A percentile compares a stretch with the other conserved stretches of the same genome.
Conservation (phyloP, 2,797 vertebrate species). For the Microctenopoma lineatum region DNA sequence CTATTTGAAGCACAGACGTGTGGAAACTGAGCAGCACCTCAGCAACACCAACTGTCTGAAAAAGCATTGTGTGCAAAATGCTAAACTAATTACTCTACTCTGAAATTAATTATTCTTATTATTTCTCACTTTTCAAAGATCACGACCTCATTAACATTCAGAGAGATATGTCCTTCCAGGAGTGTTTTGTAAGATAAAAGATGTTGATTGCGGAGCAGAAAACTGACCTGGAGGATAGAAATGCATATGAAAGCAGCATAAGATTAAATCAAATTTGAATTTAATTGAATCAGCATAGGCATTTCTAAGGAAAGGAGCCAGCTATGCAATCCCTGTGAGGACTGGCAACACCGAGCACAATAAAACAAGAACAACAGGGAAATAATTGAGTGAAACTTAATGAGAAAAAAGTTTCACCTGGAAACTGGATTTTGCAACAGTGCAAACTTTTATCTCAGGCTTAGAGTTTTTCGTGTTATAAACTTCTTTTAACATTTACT, state of each 20-base stretch:
- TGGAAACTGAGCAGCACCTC: slow-evolving; percentile 22
- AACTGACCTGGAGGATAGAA: slow-evolving; percentile 30
- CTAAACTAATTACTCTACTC: slow-evolving; percentile 31
- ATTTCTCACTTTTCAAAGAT: slow-evolving; percentile 38
- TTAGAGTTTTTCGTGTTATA: neutral
- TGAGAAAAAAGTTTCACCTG: slow-evolving; percentile 36
- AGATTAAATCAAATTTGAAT: slow-evolving; percentile 46
- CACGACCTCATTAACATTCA: slow-evolving; percentile 25
- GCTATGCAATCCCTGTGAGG: slow-evolving; percentile 53
- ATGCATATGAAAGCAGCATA: slow-evolving; percentile 41
- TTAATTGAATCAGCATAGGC: slow-evolving; percentile 64
- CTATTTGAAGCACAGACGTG: slow-evolving; percentile 45
- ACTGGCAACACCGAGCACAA: slow-evolving; percentile 34
- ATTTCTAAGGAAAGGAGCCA: slow-evolving; percentile 58
- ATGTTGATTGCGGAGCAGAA: slow-evolving; percentile 36
- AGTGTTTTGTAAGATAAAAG: slow-evolving; percentile 17
- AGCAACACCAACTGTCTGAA: slow-evolving; percentile 38
- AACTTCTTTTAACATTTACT: neutral
- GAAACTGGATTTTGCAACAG: slow-evolving; percentile 21
- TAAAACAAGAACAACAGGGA: slow-evolving; percentile 50
- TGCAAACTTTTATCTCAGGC: slow-evolving; percentile 7
- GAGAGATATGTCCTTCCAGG: slow-evolving; percentile 10
- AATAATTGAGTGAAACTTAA: slow-evolving; percentile 58
- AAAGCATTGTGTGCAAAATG: slow-evolving; percentile 16
- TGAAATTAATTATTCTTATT: slow-evolving; percentile 38